phyloP scores from a whole-genome alignment of 2,888 invertebrate species.

The Tridacna crocea region DNA sequence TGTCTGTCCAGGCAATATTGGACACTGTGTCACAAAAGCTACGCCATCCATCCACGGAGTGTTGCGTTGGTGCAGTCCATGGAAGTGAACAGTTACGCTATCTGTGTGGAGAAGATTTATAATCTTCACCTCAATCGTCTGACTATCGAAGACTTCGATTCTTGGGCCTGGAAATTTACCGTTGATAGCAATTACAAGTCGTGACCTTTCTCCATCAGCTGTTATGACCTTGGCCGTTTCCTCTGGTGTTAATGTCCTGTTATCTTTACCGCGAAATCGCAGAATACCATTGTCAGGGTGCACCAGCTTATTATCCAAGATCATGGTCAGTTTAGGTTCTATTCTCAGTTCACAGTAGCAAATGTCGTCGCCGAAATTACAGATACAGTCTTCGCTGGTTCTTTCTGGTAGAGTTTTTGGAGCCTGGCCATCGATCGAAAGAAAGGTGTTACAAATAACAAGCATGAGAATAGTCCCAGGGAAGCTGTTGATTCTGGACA shows the following conservation, averaged over 20 bases:
- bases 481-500: too few relatives aligned
- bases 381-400: slow-evolving; percentile 26
- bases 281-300: slow-evolving; percentile 41
- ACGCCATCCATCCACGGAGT: slow-evolving; percentile 74
- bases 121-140: slow-evolving; percentile 58
- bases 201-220: slow-evolving; percentile 63
- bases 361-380: slow-evolving; percentile 22
- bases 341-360: slow-evolving; percentile 55
- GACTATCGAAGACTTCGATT: slow-evolving; percentile 68
- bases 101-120: slow-evolving; percentile 66
- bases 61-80: slow-evolving; percentile 69
- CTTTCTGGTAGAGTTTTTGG: slow-evolving; percentile 20
- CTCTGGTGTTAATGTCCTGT: not conserved
- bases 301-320: slow-evolving; percentile 35
- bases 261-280: slow-evolving; percentile 1
- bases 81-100: slow-evolving; percentile 69
- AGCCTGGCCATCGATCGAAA: not conserved
- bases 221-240: slow-evolving; percentile 44
- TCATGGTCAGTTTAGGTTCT: slow-evolving; percentile 60
- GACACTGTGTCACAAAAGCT: slow-evolving; percentile 72
- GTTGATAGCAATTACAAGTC: slow-evolving; percentile 69
- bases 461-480: too few relatives aligned
- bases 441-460: too few relatives aligned
- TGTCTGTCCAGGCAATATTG: slow-evolving; percentile 66
- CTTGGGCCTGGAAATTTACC: slow-evolving; percentile 71